Conservation (phyloP, 2,113 vertebrate species). For the Perccottus glenii region DNA sequence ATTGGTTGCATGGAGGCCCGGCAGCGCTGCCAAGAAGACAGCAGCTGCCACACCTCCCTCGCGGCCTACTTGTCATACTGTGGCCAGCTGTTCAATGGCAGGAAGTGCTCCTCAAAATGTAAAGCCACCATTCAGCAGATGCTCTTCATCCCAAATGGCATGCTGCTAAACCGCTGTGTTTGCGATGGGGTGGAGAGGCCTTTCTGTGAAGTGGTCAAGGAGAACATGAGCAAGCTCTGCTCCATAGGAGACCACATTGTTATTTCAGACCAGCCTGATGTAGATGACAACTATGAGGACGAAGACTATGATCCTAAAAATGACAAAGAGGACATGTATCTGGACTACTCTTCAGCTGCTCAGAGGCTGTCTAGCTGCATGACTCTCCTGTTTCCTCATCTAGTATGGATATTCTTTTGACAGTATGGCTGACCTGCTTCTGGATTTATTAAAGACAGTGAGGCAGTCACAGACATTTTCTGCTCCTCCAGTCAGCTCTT, state of each 20-base stretch:
- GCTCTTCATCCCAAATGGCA: slow-evolving; percentile 77
- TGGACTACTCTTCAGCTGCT: slow-evolving; percentile 37
- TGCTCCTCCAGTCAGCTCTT: background rate
- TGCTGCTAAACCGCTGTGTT: slow-evolving; percentile 78
- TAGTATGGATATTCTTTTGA: slow-evolving; percentile 44
- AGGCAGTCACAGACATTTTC: background rate
- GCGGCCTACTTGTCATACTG: slow-evolving; percentile 79
- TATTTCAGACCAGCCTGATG: slow-evolving; percentile 60
- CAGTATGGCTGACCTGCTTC: background rate
- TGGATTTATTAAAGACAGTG: background rate
- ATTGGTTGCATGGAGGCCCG: slow-evolving; percentile 83
- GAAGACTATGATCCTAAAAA: slow-evolving; percentile 72
- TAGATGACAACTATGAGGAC: slow-evolving; percentile 74
- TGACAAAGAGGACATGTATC: slow-evolving; percentile 59
- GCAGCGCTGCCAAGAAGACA: slow-evolving; percentile 79
- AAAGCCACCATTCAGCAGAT: slow-evolving; percentile 80
- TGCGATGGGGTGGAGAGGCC: slow-evolving; percentile 83
- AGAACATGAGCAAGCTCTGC: slow-evolving; percentile 83
- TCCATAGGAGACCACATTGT: slow-evolving; percentile 64
- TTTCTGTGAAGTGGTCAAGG: slow-evolving; percentile 85
- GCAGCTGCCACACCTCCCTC: slow-evolving; percentile 74
- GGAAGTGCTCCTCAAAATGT: slow-evolving; percentile 78
- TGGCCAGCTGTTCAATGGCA: slow-evolving; percentile 84
- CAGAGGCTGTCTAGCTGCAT: slow-evolving; percentile 13
- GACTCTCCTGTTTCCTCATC: slow-evolving; percentile 35